These are phyloP conservation scores for Nematopogon swammerdamellus DNA, from an alignment of 2,888 invertebrate species.

Conservation along the genomic window DNA sequence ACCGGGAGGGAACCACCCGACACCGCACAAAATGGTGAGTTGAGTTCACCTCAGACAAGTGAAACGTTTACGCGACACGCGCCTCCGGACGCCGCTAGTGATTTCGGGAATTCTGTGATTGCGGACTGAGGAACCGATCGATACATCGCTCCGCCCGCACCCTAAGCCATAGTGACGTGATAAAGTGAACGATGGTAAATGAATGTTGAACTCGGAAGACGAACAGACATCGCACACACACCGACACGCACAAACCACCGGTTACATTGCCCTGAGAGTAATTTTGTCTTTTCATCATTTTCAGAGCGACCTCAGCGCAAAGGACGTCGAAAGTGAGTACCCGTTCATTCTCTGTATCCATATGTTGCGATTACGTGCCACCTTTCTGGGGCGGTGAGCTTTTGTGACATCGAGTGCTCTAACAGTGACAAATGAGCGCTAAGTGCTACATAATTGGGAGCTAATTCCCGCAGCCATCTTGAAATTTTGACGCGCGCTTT, in stretches of 20 bases:
- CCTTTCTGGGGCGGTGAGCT: no score
- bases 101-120: neutral
- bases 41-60: slow-evolving; percentile 28
- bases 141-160: neutral
- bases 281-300: slow-evolving; percentile 46
- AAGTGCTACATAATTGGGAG: no score
- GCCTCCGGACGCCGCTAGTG: neutral
- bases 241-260: neutral
- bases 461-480: neutral
- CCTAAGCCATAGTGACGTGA: neutral
- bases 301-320: slow-evolving; percentile 84
- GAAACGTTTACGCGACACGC: neutral
- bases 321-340: slow-evolving; percentile 88
- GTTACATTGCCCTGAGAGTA: neutral
- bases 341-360: slow-evolving; percentile 3
- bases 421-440: no score
- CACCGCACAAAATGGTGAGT: slow-evolving; percentile 70
- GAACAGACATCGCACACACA: neutral
- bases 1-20: slow-evolving; percentile 61
- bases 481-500: neutral
- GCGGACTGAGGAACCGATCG: neutral
- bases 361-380: no score
- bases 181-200: neutral
- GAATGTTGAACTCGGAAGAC: no score
- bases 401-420: no score